Conservation (phyloP, 2,888 invertebrate species). For the Amblyjoppa proteus region DNA sequence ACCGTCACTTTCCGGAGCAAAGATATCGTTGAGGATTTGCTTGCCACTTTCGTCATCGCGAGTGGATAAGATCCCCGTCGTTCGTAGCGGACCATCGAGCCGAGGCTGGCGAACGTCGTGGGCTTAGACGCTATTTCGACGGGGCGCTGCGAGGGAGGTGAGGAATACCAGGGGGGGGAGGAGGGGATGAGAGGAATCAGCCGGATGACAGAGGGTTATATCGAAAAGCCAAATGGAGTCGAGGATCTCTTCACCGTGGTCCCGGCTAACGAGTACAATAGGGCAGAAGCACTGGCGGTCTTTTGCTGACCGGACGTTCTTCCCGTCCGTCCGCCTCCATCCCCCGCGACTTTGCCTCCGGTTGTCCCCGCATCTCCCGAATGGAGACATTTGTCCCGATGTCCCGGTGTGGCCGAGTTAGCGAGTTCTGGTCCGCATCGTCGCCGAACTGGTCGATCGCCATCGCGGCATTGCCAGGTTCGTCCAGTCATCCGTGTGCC, state of each 20-base stretch:
- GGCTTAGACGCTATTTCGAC: conserved; percentile 42
- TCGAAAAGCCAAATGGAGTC: conserved; percentile 70
- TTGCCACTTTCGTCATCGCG: conserved; percentile 36
- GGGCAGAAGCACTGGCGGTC: conserved; percentile 78
- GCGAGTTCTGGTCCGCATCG: too few species aligned
- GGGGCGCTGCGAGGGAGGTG: conserved; percentile 22
- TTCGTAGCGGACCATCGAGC: conserved; percentile 3
- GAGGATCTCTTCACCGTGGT: conserved; percentile 18
- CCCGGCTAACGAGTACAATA: conserved; percentile 78
- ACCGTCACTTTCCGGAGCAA: neutral
- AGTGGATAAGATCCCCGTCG: conserved; percentile 52
- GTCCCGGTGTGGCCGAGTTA: neutral
- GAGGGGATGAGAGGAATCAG: conserved; percentile 47
- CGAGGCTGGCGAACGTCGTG: conserved; percentile 45
- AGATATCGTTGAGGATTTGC: conserved; percentile 54
- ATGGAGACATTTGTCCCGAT: conserved; percentile 61
- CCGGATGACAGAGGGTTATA: conserved; percentile 60
- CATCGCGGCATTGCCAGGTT: conserved; percentile 54
- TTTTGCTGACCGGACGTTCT: conserved; percentile 76
- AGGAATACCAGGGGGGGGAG: conserved; percentile 12
- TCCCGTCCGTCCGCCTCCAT: conserved; percentile 7
- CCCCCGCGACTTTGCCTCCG: neutral
- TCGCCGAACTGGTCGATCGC: conserved; percentile 42
- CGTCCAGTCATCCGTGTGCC: neutral
- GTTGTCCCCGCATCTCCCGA: conserved; percentile 56